Conservation (phyloP, 2,888 invertebrate species). For the Cynaeus angustus region DNA sequence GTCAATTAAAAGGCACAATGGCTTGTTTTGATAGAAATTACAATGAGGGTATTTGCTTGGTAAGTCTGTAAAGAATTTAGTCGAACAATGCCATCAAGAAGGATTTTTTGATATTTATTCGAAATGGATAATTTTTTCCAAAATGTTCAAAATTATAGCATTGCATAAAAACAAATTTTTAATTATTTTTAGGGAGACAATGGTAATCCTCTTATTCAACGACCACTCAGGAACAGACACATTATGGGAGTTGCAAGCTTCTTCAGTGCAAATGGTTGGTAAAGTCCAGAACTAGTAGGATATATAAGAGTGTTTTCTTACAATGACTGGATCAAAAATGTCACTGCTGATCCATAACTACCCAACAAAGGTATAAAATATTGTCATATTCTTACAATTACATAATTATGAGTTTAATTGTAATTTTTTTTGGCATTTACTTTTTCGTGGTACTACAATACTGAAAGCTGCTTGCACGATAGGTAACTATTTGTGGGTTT, state of each 20-base stretch:
- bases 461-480: too few species aligned
- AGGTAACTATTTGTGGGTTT: too few species aligned
- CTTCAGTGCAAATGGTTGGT: constrained; percentile 8
- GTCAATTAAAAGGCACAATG: not conserved
- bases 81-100: too few species aligned
- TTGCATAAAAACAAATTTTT: not conserved
- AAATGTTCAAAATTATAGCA: too few species aligned
- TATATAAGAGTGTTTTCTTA: not conserved
- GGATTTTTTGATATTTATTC: too few species aligned
- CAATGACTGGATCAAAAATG: not conserved
- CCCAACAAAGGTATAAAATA: not conserved
- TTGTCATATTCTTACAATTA: not conserved
- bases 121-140: too few species aligned
- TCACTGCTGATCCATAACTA: too few species aligned
- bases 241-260: constrained; percentile 1
- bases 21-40: constrained; percentile 3
- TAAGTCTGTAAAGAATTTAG: too few species aligned
- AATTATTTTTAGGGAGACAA: constrained; percentile 7
- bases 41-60: constrained; percentile 3
- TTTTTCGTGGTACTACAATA: too few species aligned
- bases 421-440: too few species aligned
- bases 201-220: not conserved
- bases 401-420: too few species aligned
- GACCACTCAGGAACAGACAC: not conserved
- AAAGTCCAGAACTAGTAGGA: not conserved